Evolutionary conservation across 1,140 invertebrate genomes (phyloP).

Genomic region (Drosophila triauraria): DNA sequence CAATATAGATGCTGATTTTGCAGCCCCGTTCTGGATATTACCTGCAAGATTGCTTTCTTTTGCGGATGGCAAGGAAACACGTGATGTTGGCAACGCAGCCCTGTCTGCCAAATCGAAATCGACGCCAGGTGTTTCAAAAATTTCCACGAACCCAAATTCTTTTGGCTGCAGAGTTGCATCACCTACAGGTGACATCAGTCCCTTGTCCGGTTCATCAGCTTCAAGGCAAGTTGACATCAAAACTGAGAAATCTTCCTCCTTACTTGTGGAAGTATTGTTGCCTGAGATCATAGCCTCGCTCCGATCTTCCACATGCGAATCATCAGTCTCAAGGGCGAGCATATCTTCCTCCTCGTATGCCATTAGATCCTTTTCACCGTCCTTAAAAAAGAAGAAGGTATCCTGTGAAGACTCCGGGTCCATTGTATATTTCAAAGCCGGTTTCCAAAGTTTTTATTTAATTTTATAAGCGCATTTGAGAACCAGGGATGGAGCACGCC

Average conservation of each 20-base stretch:
- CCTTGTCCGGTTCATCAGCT: too few species aligned
- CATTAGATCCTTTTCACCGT: background rate
- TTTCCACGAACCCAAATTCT: background rate
- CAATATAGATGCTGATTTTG: background rate
- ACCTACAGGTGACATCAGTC: background rate
- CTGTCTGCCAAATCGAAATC: background rate
- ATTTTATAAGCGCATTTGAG: background rate
- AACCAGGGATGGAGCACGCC: slow-evolving; percentile 4
- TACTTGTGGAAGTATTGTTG: background rate
- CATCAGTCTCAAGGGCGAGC: background rate
- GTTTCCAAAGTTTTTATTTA: background rate
- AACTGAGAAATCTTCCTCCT: background rate
- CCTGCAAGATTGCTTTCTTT: too few species aligned
- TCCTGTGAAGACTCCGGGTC: background rate
- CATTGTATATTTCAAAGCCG: background rate
- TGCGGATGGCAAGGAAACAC: background rate
- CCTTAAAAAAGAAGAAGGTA: background rate
- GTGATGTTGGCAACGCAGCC: background rate
- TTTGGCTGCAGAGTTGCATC: background rate
- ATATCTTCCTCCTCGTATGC: background rate
- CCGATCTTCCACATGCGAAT: background rate
- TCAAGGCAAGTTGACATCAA: background rate
- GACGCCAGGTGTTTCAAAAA: background rate
- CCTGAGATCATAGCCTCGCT: too few species aligned
- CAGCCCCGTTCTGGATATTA: background rate